Evolutionary conservation across 2,113 vertebrate species (phyloP), one percentile per base, ranked within the genome.

Genomic region (Noctilio leporinus): DNA sequence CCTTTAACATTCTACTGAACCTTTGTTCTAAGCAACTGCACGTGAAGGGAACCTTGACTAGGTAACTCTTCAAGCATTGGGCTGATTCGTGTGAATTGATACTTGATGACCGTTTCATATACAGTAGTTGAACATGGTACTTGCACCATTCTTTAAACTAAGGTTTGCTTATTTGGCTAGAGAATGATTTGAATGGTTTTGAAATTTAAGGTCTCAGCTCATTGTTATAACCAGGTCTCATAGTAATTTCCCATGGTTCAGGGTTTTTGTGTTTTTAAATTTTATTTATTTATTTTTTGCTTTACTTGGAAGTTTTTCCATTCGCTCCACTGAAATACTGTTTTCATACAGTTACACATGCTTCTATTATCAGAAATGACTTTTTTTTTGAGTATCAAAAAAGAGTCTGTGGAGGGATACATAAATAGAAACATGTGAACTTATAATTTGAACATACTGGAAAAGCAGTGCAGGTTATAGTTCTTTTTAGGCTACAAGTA

Each of bases 171-270:
- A 47, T 67, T 24, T 87, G 69, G 45, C 70, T 70, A 55, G 72
- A 72, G 30, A 94, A 82, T 90, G 78, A 92, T 93, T 86, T 86
- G 53, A 33, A 26, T 80, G 57, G n/a, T 92, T 93, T 55, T 89
- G 57, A 95, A 95, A 83, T 76, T 91, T 28, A 89, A 77, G 9
- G 55, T 96, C 91, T 93, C 33, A 78, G 49, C 10, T 89, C 35
- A 15, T 45, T 93, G 33, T 95, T 93, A 85, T 26, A 30, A 84
- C 78, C 65, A 91, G 47, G 84, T 43, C 45, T 91, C 89, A 35
- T 45, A 95, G 73, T 87, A 35, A 80, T 90, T 96, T 88, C 51
- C 35, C 24, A 10, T 69, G 55, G 33, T 85, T 91, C n/a, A 64
- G 28, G 92, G 88, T 96, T 89, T 85, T 88, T 88, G 72, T 78